phyloP scores from a whole-genome alignment of 2,797 vertebrate genomes.

The Gila robusta region DNA sequence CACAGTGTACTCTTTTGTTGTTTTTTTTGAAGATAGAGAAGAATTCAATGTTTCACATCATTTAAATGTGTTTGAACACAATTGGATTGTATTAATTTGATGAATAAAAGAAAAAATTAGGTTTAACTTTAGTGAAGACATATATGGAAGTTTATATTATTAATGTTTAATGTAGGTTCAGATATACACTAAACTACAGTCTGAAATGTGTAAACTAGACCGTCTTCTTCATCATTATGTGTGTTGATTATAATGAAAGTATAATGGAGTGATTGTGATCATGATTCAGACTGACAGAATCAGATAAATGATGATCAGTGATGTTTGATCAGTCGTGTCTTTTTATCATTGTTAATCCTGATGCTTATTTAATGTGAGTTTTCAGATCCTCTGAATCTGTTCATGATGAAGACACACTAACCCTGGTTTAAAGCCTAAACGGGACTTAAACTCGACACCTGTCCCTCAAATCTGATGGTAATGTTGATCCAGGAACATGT shows the following conservation, averaged over 20 bases:
- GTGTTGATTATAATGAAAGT: background rate
- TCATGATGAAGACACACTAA: no score
- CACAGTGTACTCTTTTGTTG: no score
- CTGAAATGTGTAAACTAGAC: background rate
- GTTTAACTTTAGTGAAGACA: no score
- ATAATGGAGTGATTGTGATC: background rate
- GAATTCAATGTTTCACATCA: no score
- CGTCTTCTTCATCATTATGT: background rate
- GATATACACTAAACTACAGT: background rate
- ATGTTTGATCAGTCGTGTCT: background rate
- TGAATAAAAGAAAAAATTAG: no score
- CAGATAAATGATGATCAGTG: background rate
- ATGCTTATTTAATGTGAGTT: no score
- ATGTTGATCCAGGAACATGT: background rate
- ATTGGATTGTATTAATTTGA: no score
- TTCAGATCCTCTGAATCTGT: background rate
- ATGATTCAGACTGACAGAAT: background rate
- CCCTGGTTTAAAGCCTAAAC: no score
- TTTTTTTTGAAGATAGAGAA: background rate
- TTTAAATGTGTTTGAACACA: no score
- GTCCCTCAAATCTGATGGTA: no score
- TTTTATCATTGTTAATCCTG: background rate
- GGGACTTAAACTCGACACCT: no score
- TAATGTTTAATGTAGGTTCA: background rate
- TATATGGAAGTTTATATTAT: background rate